These are phyloP conservation scores for Melanotaenia trifasciata DNA, from an alignment of 2,797 vertebrate species.

Conservation along the genomic window DNA sequence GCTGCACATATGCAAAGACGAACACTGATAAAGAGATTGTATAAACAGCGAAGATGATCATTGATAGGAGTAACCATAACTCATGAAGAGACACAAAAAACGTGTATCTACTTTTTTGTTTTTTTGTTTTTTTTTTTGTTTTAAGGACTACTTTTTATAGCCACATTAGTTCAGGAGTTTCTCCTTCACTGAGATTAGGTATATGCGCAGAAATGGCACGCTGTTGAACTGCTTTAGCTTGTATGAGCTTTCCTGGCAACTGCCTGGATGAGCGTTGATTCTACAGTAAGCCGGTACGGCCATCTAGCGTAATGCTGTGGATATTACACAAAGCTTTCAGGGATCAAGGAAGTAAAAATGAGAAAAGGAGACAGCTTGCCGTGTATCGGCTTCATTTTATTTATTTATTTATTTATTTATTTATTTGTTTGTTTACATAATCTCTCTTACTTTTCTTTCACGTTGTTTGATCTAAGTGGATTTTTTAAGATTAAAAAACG, in stretches of 20 bases:
- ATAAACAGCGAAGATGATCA: slow-evolving; percentile 9
- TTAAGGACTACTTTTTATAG: slow-evolving; percentile 3
- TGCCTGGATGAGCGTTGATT: slow-evolving; percentile 3
- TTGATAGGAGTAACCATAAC: neutral
- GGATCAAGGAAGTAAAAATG: slow-evolving; percentile 44
- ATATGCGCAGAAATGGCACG: slow-evolving; percentile 34
- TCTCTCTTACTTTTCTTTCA: neutral
- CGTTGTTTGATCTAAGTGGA: neutral
- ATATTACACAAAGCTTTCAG: slow-evolving; percentile 69
- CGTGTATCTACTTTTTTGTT: neutral
- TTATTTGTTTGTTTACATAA: neutral
- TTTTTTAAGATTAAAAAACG: neutral
- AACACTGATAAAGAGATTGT: slow-evolving; percentile 21
- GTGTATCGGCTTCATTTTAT: neutral
- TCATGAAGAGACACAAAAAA: neutral
- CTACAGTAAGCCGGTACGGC: slow-evolving; percentile 63
- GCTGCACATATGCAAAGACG: slow-evolving; percentile 21
- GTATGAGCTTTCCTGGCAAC: slow-evolving; percentile 39
- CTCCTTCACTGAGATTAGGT: slow-evolving; percentile 14
- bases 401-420: neutral
- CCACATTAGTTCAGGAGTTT: neutral
- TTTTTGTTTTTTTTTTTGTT: neutral
- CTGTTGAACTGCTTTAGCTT: slow-evolving; percentile 32
- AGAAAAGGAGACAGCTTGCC: slow-evolving; percentile 30
- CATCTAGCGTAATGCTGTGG: slow-evolving; percentile 73